These are phyloP conservation scores for Scaptodrosophila lebanonensis DNA, from an alignment of 1,140 invertebrate genomes.

Conservation along the genomic window DNA sequence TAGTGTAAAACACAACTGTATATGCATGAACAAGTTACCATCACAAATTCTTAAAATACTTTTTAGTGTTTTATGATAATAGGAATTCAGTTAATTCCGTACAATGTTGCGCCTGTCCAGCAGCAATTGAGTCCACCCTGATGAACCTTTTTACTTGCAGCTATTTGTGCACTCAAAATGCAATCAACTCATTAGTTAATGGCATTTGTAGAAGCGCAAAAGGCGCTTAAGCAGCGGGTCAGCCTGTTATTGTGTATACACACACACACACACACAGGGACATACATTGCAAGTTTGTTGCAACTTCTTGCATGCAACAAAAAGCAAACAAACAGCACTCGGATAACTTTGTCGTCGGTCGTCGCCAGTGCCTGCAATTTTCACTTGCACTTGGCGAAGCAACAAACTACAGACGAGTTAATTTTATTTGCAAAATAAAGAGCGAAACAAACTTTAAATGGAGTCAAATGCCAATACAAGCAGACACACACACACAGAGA, in stretches of 20 bases:
- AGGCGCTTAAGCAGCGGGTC: neutral
- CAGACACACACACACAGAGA: constrained; percentile 16
- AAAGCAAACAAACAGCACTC: constrained; percentile 33
- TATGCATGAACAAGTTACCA: too few relatives aligned
- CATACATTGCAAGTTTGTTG: constrained; percentile 18
- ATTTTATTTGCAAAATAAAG: constrained; percentile 75
- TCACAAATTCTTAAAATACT: too few relatives aligned
- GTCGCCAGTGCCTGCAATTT: constrained; percentile 39
- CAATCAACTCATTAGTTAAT: constrained; percentile 64
- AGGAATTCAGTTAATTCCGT: too few relatives aligned
- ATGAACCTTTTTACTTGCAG: too few relatives aligned
- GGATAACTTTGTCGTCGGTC: constrained; percentile 41
- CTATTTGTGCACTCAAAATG: too few relatives aligned
- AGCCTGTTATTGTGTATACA: too few relatives aligned
- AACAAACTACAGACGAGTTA: constrained; percentile 52
- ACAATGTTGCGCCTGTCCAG: too few relatives aligned
- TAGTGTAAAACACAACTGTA: too few relatives aligned
- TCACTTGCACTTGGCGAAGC: constrained; percentile 60
- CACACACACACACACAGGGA: neutral
- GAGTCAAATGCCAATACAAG: constrained; percentile 71
- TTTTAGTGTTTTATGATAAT: too few relatives aligned
- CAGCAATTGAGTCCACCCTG: too few relatives aligned
- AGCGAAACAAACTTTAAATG: constrained; percentile 73
- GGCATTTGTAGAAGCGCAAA: constrained; percentile 16
- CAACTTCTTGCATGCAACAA: too few relatives aligned